phyloP scores from a whole-genome alignment of 2,888 invertebrate genomes.

The Cecidostiba fungosa region DNA sequence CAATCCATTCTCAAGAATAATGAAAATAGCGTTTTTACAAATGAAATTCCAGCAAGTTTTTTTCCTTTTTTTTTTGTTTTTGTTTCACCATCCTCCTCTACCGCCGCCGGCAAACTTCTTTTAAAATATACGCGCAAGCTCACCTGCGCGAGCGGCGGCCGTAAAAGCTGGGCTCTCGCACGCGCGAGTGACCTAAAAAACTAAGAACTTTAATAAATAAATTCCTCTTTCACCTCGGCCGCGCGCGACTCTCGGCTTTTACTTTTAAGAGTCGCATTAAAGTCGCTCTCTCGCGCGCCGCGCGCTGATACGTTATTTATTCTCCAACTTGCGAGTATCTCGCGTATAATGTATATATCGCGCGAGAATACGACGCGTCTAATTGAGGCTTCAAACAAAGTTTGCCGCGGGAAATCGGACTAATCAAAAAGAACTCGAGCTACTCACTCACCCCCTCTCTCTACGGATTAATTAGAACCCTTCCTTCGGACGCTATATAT shows the following conservation, averaged over 20 bases:
- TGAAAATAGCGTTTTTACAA: constrained; percentile 52
- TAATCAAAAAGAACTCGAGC: constrained; percentile 43
- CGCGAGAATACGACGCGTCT: constrained; percentile 24
- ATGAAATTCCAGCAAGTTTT: constrained; percentile 38
- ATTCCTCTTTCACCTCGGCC: constrained; percentile 27
- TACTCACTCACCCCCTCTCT: not conserved
- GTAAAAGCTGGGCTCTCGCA: constrained; percentile 13
- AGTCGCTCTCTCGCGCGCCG: not conserved
- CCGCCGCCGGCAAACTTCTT: constrained; percentile 10
- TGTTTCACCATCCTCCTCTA: constrained; percentile 16
- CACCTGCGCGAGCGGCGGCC: constrained; percentile 8
- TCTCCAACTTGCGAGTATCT: not conserved
- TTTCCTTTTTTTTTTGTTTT: constrained; percentile 23
- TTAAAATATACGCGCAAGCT: constrained; percentile 44
- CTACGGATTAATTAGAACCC: constrained; percentile 43
- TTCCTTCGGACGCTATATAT: constrained; percentile 24
- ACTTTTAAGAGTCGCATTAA: constrained; percentile 41
- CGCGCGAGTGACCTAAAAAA: constrained; percentile 47
- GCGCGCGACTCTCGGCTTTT: not conserved
- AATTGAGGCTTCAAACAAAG: constrained; percentile 46
- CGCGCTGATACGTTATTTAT: constrained; percentile 21
- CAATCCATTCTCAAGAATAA: constrained; percentile 55
- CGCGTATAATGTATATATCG: constrained; percentile 36
- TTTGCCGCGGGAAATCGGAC: constrained; percentile 32
- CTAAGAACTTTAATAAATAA: constrained; percentile 58